Evolutionary conservation across 2,797 vertebrate genomes (phyloP), one percentile per base, ranked within the genome.

Genomic region (Threskiornis aethiopicus): DNA sequence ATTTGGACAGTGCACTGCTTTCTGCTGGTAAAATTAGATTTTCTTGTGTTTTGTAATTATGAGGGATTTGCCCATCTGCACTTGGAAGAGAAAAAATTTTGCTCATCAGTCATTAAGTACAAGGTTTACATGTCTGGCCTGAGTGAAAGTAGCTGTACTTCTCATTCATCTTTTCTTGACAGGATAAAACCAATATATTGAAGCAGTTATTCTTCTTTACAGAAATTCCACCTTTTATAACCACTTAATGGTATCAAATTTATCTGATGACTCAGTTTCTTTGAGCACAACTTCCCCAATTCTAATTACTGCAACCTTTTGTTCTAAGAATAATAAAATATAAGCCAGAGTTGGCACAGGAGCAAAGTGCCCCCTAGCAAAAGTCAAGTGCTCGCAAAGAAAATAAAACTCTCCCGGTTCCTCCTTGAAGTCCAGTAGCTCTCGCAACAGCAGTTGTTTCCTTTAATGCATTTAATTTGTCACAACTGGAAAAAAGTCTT

Each of bases 21-120:
- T 92, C 88, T 90, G 81, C 61, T 59, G 65, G 65, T 78, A 51
- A 93, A 96, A 93, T 93, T 79, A 81, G 67, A 78, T 93, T 84
- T 81, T 87, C 90, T 91, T 22, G 67, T 66, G 84, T 92, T 95
- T 93, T 94, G 81, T 84, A 95, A 96, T 96, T 88, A 89, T 1
- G 4, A 90, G 61, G 67, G 88, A 66, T 90, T 93, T 93, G 88
- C 95, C 81, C 94, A 90, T 94, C 95, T 96, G 94, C 90, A 31
- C 84, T 95, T 81, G 92, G 88, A 96, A 87, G 88, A 81, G 95
- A 80, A 94, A 93, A 80, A 87, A 71, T 89, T 92, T 91, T 93
- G 90, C 93, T 97, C 92, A 95, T 97, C 95, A 92, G 95, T 97
- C 97, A 97, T 94, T 96, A 96, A 92, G 94, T 95, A 89, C 92